phyloP scores from a whole-genome alignment of 2,797 vertebrate species.

The Semotilus atromaculatus region DNA sequence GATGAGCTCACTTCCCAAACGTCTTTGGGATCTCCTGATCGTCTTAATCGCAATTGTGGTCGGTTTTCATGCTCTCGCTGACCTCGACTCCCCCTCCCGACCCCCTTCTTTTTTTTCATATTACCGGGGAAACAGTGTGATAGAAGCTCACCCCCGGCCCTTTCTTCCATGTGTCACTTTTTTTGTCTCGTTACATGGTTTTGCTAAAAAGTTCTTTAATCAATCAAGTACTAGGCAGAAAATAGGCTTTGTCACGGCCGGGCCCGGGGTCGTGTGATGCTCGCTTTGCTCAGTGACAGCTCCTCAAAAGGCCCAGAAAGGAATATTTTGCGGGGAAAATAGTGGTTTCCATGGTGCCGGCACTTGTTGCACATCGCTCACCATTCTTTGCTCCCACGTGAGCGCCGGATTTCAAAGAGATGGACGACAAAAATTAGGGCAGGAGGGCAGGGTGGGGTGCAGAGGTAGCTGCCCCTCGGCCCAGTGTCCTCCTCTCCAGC shows the following conservation, averaged over 20 bases:
- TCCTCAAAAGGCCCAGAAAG: constrained; percentile 91
- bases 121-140: constrained; percentile 77
- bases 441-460: constrained; percentile 77
- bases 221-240: constrained; percentile 99
- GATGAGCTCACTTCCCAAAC: constrained; percentile 62
- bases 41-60: constrained; percentile 86
- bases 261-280: constrained; percentile 93
- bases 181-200: constrained; percentile 97
- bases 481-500: constrained; percentile 73
- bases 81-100: constrained; percentile 76
- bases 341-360: constrained; percentile 93
- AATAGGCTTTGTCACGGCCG: constrained; percentile 99
- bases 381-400: constrained; percentile 84
- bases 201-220: constrained; percentile 99
- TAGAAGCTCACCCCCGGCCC: constrained; percentile 72
- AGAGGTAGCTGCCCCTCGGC: constrained; percentile 85
- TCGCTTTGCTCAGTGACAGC: constrained; percentile 93
- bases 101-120: constrained; percentile 74
- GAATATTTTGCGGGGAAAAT: constrained; percentile 90
- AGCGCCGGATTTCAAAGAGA: constrained; percentile 84
- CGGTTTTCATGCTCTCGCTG: constrained; percentile 82
- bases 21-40: constrained; percentile 74
- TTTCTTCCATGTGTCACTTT: constrained; percentile 81
- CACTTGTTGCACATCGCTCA: constrained; percentile 88
- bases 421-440: constrained; percentile 81